These are phyloP conservation scores for Eonycteris spelaea DNA, from an alignment of 2,113 vertebrate species.

Conservation along the genomic window DNA sequence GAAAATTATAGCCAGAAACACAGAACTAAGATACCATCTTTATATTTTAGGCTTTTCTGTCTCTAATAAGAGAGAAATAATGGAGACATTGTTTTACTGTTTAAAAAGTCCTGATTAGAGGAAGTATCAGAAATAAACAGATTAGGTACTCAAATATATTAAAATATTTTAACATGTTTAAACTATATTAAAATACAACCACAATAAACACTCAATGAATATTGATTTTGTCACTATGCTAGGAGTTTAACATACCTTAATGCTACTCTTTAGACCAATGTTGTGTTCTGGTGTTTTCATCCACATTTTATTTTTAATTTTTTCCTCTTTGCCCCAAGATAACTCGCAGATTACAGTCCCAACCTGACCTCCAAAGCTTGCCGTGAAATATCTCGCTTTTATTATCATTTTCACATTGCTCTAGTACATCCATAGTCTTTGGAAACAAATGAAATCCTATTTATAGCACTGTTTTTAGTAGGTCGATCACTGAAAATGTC, in stretches of 20 bases:
- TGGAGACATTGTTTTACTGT: constrained; percentile 19
- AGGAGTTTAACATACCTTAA: neutral
- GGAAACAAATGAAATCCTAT: no score
- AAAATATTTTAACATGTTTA: neutral
- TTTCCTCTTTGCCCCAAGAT: no score
- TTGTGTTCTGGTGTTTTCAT: neutral
- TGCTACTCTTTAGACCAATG: neutral
- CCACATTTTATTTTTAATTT: neutral
- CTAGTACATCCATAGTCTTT: no score
- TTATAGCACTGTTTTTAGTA: no score
- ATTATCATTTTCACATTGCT: neutral
- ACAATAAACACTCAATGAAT: neutral
- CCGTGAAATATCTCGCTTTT: neutral
- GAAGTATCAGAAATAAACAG: constrained; percentile 29
- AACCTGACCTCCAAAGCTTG: no score
- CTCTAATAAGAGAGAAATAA: neutral
- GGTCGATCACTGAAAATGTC: no score
- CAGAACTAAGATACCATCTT: neutral
- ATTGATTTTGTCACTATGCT: neutral
- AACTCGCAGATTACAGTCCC: no score
- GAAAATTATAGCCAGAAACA: constrained; percentile 13
- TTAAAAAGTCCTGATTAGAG: neutral
- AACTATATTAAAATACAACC: neutral
- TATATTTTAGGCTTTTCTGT: constrained; percentile 1
- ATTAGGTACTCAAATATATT: constrained; percentile 9